Evolutionary conservation across 2,113 vertebrate species (phyloP).

Genomic region (Guaruba guarouba): DNA sequence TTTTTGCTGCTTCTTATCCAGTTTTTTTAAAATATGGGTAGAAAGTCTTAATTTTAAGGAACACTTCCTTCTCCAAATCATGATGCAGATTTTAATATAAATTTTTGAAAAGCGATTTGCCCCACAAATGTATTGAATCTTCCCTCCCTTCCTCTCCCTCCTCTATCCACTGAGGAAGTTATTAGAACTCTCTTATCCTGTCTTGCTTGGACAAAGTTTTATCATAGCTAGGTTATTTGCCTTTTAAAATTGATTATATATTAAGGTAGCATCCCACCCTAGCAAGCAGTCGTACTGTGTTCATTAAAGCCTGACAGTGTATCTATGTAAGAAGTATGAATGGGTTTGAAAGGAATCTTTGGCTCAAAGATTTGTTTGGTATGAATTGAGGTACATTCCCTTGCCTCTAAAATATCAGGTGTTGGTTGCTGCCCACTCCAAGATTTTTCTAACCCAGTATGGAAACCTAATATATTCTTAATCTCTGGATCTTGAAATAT

Average conservation of each 20-base stretch:
- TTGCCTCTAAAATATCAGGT: neutral
- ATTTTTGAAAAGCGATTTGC: neutral
- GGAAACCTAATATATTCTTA: neutral
- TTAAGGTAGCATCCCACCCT: neutral
- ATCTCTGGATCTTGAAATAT: neutral
- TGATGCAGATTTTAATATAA: neutral
- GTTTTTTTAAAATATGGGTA: neutral
- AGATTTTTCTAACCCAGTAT: neutral
- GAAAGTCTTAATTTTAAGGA: neutral
- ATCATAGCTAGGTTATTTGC: neutral
- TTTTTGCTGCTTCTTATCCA: neutral
- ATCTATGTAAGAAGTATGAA: neutral
- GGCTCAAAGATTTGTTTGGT: neutral
- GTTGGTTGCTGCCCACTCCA: neutral
- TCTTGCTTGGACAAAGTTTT: neutral
- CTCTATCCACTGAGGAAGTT: neutral
- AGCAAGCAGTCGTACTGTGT: neutral
- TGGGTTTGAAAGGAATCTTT: neutral
- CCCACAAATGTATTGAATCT: neutral
- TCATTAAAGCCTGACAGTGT: neutral
- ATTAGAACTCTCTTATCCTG: neutral
- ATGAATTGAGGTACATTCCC: neutral
- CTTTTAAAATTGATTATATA: neutral
- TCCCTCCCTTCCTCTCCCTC: neutral
- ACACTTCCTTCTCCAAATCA: neutral